Percentiles rank a stretch among this genome's conserved stretches.
Evolutionary conservation across 2,888 invertebrate species (phyloP).

Genomic region (Hanleya hanleyi): DNA sequence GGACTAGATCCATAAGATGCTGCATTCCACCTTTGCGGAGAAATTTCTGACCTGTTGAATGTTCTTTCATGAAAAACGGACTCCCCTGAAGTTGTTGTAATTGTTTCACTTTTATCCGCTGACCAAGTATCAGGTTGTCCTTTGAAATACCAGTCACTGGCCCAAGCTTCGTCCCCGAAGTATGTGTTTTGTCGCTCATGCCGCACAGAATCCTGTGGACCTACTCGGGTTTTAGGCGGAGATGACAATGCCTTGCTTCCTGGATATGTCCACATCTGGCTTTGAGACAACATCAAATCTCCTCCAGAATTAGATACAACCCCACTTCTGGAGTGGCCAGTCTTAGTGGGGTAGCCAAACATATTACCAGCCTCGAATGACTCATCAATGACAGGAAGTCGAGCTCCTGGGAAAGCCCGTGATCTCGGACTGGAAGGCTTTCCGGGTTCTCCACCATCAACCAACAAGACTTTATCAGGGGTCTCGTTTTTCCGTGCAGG

Average conservation of each 20-base stretch:
- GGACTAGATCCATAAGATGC: slow-evolving; percentile 9
- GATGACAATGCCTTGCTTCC: background rate
- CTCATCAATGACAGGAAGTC: background rate
- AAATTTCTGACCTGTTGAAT: no score
- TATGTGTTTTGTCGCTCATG: background rate
- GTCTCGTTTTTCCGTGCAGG: background rate
- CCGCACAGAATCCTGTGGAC: background rate
- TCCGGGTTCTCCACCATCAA: background rate
- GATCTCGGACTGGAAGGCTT: background rate
- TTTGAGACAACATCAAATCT: background rate
- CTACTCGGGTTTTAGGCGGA: background rate
- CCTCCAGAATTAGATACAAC: background rate
- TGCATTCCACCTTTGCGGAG: background rate
- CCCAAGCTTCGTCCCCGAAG: background rate
- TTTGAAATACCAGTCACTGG: slow-evolving; percentile 5
- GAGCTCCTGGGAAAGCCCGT: background rate
- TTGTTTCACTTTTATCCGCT: background rate
- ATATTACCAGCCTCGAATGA: background rate
- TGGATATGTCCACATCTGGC: background rate
- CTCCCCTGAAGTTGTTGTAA: background rate
- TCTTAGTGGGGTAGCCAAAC: background rate
- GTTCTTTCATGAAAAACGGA: no score
- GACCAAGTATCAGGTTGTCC: background rate
- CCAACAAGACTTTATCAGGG: background rate
- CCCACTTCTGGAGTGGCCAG: background rate